phyloP scores from a whole-genome alignment of 2,888 invertebrate species.

The Taenaris catops region DNA sequence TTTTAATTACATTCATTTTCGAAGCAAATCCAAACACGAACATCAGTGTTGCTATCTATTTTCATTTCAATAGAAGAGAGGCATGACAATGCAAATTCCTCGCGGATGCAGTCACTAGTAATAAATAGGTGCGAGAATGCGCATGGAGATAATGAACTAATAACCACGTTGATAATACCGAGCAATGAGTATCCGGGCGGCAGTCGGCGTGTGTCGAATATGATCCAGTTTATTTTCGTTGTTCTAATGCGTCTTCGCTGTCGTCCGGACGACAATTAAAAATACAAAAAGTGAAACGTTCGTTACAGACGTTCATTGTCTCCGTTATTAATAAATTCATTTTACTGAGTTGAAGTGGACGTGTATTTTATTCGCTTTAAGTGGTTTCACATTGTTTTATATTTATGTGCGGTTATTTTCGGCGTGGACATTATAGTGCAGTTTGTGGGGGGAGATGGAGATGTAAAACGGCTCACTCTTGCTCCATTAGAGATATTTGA shows the following conservation, averaged over 20 bases:
- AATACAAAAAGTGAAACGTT: slow-evolving; percentile 77
- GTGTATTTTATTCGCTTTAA: slow-evolving; percentile 80
- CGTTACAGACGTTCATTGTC: slow-evolving; percentile 80
- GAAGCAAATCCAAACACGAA: no score
- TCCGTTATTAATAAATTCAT: slow-evolving; percentile 80
- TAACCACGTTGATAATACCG: slow-evolving; percentile 4
- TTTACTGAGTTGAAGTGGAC: slow-evolving; percentile 76
- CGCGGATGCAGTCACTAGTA: no score
- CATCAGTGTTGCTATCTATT: no score
- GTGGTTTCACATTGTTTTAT: slow-evolving; percentile 80
- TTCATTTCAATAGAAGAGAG: no score
- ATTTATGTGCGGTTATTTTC: slow-evolving; percentile 79
- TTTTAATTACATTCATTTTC: no score
- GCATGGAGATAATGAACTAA: no score
- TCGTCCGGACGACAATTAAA: slow-evolving; percentile 77
- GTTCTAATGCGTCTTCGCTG: slow-evolving; percentile 75
- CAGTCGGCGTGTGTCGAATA: slow-evolving; percentile 50
- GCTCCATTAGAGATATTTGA: slow-evolving; percentile 78
- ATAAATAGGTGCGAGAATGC: no score
- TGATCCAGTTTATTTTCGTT: slow-evolving; percentile 76
- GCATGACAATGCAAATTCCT: no score
- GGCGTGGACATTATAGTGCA: slow-evolving; percentile 76
- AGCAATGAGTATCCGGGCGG: slow-evolving; percentile 18
- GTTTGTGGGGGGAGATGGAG: slow-evolving; percentile 78
- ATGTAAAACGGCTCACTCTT: slow-evolving; percentile 74